Evolutionary conservation across 2,888 invertebrate genomes (phyloP), one percentile per base, ranked within the genome.

Genomic region (Chrysomela aeneicollis): DNA sequence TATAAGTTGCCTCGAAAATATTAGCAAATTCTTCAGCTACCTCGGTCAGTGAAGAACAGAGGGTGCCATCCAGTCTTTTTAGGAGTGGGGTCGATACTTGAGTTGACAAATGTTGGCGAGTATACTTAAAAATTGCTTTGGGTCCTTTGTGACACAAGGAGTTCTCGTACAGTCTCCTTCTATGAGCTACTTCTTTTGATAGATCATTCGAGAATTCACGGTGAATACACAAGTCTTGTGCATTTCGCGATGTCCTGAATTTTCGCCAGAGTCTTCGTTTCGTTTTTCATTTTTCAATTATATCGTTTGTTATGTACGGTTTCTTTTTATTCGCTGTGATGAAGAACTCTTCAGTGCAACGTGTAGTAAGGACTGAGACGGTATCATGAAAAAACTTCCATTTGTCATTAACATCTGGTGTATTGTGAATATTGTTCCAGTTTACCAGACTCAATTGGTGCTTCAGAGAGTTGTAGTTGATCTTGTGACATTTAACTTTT

Each of bases 211-310:
- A 42, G 17, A 42, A 42, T 17, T 15, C 42, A 42, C 42, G 42
- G 10, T 42, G 42, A 42, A 42, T 42, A 42, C 42, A 42, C n/a
- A n/a, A n/a, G n/a, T n/a, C n/a, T 26, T 26, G 26, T 26, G 6
- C 26, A 6, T 26, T 26, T 26, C 12, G 17, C 4, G 17, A 6
- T 15, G 42, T 42, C n/a, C 17, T 12, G n/a, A 42, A 15, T 42
- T 42, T 42, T 15, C 42, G 42, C 42, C 42, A 17, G 17, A 42
- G 42, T 42, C 42, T 42, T 17, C 42, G 42, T 42, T 42, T 42
- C 17, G 42, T 42, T 42, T 42, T 6, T 2, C 42, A 42, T 42
- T 42, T 26, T 26, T 26, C 26, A 26, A 26, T 26, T 26, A 26
- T 26, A 26, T 26, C 26, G 6, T 26, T 26, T 26, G 26, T 26